Conservation (phyloP, 2,797 vertebrate species). For the Lerista edwardsae region DNA sequence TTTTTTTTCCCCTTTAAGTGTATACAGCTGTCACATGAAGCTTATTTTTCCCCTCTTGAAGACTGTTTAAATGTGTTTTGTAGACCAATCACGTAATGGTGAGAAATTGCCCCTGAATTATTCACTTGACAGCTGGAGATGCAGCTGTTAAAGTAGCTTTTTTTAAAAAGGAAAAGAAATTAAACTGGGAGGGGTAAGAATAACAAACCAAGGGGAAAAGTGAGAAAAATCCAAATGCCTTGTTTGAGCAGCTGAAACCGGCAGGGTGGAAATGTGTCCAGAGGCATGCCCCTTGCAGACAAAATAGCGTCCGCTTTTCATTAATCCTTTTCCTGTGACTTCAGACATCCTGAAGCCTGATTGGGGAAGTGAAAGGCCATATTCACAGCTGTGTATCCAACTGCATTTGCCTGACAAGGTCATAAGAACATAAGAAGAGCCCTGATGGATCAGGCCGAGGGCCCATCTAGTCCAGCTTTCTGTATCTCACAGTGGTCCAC, state of each 20-base stretch:
- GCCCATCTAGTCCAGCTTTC: too few species aligned
- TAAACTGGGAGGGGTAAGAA: conserved; percentile 60
- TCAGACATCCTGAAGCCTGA: conserved; percentile 33
- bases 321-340: conserved; percentile 38
- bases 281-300: conserved; percentile 39
- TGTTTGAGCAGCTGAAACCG: conserved; percentile 18
- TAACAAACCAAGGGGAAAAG: conserved; percentile 59
- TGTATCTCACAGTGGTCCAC: too few species aligned
- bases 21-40: conserved; percentile 53
- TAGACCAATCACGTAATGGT: conserved; percentile 65
- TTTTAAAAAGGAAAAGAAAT: conserved; percentile 70
- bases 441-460: too few species aligned
- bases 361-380: conserved; percentile 48
- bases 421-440: too few species aligned
- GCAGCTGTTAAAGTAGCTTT: conserved; percentile 65
- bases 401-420: conserved; percentile 51
- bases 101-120: conserved; percentile 61
- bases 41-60: conserved; percentile 57
- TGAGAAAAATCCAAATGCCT: conserved; percentile 38
- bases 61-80: conserved; percentile 61
- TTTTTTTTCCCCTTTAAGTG: conserved; percentile 31
- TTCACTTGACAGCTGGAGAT: conserved; percentile 69
- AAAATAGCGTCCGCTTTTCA: conserved; percentile 53
- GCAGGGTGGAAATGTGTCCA: conserved; percentile 41
- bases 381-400: conserved; percentile 57